Evolutionary conservation across 2,797 vertebrate genomes (phyloP), one percentile per base, ranked within the genome.

Genomic region (Streptopelia turtur): DNA sequence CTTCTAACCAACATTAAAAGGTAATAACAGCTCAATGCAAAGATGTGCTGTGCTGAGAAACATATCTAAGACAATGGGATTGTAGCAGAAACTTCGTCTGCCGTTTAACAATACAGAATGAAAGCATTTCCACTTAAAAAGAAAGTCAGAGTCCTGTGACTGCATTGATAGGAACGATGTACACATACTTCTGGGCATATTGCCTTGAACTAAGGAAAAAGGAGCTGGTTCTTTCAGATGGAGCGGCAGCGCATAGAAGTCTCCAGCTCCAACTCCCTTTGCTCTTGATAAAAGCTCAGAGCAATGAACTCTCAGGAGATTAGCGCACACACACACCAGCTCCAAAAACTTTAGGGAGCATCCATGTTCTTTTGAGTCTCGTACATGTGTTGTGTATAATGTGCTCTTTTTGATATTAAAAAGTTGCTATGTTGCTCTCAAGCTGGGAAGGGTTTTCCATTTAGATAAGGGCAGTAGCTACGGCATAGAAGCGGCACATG

Each of bases 141-240:
- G 90, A 21, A 93, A 93, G 92, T 55, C 68, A 47, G 83, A 92
- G 84, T 95, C 93, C 95, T 95, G 94, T 47, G 83, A 94, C 70
- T 93, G 80, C 68, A 94, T 95, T 95, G 96, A 97, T 96, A 96
- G 94, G 93, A 87, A 77, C 0, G 75, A 96, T 65, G 93, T 85
- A 90, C 57, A 78, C 78, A 84, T 50, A 93, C 69, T 95, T 94
- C 91, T 90, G 91, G 91, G 75, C 30, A 2, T 18, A 55, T 18
- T 87, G 95, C 96, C 96, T 95, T 97, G 93, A 96, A 97, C 81
- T 74, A 71, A 90, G 94, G 83, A 87, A 96, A 91, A 96, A 94
- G 93, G 81, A 95, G 81, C 88, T 90, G 93, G 78, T 91, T 94
- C 95, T 97, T 96, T 96, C 92, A 96, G 95, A 94, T 93, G 94